Conservation (phyloP, 2,888 invertebrate genomes). For the Platycnemis pennipes region DNA sequence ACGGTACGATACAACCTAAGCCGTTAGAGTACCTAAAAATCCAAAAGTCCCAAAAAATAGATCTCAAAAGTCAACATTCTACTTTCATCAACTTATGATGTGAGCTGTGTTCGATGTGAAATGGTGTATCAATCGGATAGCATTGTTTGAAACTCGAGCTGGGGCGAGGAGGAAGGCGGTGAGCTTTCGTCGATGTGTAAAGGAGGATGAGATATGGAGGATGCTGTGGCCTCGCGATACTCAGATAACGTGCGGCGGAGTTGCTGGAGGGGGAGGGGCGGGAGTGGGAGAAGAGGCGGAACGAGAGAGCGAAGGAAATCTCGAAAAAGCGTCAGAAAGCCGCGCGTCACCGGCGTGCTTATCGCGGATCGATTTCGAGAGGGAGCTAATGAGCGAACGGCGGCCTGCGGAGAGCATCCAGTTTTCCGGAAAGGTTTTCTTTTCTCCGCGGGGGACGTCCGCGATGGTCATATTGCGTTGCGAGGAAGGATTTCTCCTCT, state of each 20-base stretch:
- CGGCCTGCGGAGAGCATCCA: background rate
- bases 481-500: background rate
- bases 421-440: conserved; percentile 16
- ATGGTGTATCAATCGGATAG: too few relatives aligned
- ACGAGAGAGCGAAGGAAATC: background rate
- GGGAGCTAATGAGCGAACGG: conserved; percentile 6
- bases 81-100: too few relatives aligned
- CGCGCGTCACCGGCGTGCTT: background rate
- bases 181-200: too few relatives aligned
- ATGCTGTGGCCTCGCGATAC: conserved; percentile 42
- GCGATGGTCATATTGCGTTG: conserved; percentile 29
- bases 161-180: background rate
- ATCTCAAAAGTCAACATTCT: too few relatives aligned
- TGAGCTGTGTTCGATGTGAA: too few relatives aligned
- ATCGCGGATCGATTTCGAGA: background rate
- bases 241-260: background rate
- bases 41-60: too few relatives aligned
- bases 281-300: too few relatives aligned
- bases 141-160: background rate
- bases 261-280: too few relatives aligned
- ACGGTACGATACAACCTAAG: too few relatives aligned
- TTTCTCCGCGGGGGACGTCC: background rate
- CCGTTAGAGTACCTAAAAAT: too few relatives aligned
- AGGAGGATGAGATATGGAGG: background rate
- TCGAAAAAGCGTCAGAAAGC: background rate